These are phyloP conservation scores for Loriculus beryllinus DNA, from an alignment of 2,797 vertebrate genomes.

Conservation along the genomic window DNA sequence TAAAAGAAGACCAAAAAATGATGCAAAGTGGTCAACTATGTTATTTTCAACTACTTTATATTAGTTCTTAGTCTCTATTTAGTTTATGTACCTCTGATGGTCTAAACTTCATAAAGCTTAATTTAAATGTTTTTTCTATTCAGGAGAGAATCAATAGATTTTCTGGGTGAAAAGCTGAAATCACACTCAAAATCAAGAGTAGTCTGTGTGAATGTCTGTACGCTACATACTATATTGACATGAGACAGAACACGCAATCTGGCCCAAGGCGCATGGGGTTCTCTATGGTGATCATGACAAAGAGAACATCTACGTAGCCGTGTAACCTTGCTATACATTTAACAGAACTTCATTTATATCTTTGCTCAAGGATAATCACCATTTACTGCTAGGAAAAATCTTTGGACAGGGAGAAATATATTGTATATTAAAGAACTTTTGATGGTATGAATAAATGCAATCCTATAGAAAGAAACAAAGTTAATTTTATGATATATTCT, in stretches of 20 bases:
- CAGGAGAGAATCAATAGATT: not conserved
- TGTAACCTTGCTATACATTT: not conserved
- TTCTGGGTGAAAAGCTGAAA: not conserved
- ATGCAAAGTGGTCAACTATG: not conserved
- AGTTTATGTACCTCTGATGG: not conserved
- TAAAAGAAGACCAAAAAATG: not conserved
- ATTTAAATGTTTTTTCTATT: not conserved
- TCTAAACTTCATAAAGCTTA: not conserved
- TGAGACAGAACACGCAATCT: not conserved
- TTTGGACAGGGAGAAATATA: not conserved
- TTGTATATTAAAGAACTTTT: not conserved
- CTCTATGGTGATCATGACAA: not conserved
- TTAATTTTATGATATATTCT: not conserved
- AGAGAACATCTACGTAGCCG: not conserved
- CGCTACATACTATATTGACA: not conserved
- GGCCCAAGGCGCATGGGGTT: not conserved
- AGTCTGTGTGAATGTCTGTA: not conserved
- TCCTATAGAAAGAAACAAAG: not conserved
- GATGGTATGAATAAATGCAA: not conserved
- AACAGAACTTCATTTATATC: not conserved
- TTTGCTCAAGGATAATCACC: not conserved
- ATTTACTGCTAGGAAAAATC: not conserved
- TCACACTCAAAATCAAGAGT: not conserved
- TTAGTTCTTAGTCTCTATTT: not conserved
- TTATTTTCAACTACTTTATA: not conserved